These are phyloP conservation scores for Luffia ferchaultella DNA, from an alignment of 2,888 invertebrate species.

Conservation along the genomic window DNA sequence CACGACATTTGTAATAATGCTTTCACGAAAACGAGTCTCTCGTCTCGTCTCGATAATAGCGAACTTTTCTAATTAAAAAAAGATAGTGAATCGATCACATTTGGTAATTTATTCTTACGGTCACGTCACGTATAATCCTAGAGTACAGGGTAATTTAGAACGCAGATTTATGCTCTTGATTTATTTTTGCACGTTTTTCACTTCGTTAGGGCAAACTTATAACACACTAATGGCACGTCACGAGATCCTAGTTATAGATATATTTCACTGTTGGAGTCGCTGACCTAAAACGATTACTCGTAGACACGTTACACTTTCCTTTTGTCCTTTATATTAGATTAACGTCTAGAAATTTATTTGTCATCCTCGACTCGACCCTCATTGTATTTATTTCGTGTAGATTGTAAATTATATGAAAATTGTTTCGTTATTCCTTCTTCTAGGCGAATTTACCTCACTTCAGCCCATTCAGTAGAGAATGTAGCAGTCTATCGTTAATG, in stretches of 20 bases:
- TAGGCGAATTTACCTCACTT: too few species aligned
- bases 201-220: constrained; percentile 44
- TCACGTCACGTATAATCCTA: constrained; percentile 32
- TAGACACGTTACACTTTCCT: constrained; percentile 24
- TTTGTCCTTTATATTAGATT: too few species aligned
- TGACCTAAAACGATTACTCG: too few species aligned
- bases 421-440: too few species aligned
- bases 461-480: constrained; percentile 55
- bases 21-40: neutral
- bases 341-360: too few species aligned
- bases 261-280: neutral
- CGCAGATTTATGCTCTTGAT: constrained; percentile 48
- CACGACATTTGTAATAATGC: too few species aligned
- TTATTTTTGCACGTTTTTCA: constrained; percentile 55
- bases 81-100: too few species aligned
- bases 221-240: constrained; percentile 55
- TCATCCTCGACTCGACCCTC: too few species aligned
- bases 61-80: neutral
- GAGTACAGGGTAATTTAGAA: constrained; percentile 63
- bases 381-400: too few species aligned
- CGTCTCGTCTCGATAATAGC: too few species aligned
- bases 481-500: constrained; percentile 48
- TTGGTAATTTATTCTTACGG: too few species aligned
- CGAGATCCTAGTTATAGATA: constrained; percentile 18
- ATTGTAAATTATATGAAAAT: too few species aligned